Base-by-base conservation (phyloP, 1,140 invertebrate species). In the Apis dorsata region DNA sequence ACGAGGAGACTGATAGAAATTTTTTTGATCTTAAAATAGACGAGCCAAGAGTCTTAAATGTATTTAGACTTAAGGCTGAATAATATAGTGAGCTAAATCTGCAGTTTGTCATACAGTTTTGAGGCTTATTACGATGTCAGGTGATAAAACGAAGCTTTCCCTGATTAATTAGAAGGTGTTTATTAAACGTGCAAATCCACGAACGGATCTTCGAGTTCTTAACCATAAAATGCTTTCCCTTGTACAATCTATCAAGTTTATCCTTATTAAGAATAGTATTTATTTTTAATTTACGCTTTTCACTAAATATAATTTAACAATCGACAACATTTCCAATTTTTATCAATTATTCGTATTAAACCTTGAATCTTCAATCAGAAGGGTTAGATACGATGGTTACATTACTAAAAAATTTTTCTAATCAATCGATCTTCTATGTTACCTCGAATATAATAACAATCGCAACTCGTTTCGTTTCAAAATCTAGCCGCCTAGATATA, bases 161-260 rank as follows among this genome's bases (percentile, higher is more conserved):
- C n/a, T 73, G 71, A 73, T 73, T 59, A 73, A 73, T 73, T 73
- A n/a, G 13, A 44, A 19, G 55, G 44, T 73, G 55, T 73, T 44
- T 73, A 73, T 59, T n/a, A 73, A 73, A 34, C n/a, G 53, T 15
- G 71, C 44, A 59, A 28, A 73, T 73, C 70, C 53, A 19, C 69
- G 51, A 71, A 34, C 7, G 19, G 53, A 72, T 55, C 28, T 53
- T 11, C 71, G 28, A 73, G 53, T 73, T 44, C 19, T 34, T 73
- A 73, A 24, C 12, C 34, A 10, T 0, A 11, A 69, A 69, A 5
- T 51, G 21, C 0, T 13, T 34, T 72, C 19, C 10, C 2, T 15
- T 2, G 4, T 12, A 57, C 19, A n/a, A n/a, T 19, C n/a, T n/a
- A 60, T 60, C n/a, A 60, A 60, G 21, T n/a, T n/a, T 60, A 60